Percentiles rank a stretch among this genome's conserved stretches.
These are phyloP conservation scores for Ceratina calcarata DNA, from an alignment of 1,140 invertebrate species.

Conservation along the genomic window DNA sequence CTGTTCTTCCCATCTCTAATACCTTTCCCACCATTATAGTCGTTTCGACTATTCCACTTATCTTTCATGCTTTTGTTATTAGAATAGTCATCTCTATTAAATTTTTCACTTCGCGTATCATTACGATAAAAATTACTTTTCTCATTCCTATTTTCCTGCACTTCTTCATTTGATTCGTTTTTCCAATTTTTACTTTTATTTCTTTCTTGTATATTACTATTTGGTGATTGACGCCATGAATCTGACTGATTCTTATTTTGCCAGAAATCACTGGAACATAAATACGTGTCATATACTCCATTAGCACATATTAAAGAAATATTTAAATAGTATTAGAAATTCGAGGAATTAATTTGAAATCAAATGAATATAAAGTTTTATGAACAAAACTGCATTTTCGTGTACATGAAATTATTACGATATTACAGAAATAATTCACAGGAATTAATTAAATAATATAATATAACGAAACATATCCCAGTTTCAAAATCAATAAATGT, in stretches of 20 bases:
- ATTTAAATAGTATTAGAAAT: background rate
- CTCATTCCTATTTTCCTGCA: conserved; percentile 62
- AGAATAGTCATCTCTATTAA: conserved; percentile 51
- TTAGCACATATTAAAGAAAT: background rate
- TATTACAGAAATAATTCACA: background rate
- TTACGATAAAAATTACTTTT: conserved; percentile 52
- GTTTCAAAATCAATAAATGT: conserved; percentile 4
- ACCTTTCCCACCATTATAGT: conserved; percentile 54
- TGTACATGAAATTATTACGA: background rate
- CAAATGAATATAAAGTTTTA: background rate
- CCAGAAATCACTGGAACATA: conserved; percentile 52
- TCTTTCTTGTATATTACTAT: conserved; percentile 40
- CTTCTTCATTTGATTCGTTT: conserved; percentile 68
- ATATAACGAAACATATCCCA: too few species aligned
- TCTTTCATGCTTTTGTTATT: conserved; percentile 57
- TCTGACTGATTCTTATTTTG: conserved; percentile 40
- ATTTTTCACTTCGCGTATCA: conserved; percentile 54
- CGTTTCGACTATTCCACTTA: conserved; percentile 47
- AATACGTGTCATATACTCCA: background rate
- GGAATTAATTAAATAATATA: background rate
- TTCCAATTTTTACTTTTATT: conserved; percentile 61
- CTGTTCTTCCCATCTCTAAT: conserved; percentile 44
- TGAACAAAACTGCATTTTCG: background rate
- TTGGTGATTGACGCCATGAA: conserved; percentile 25
- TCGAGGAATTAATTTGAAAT: conserved; percentile 2